phyloP scores from a whole-genome alignment of 2,888 invertebrate species.

The Mycogona germanica region DNA sequence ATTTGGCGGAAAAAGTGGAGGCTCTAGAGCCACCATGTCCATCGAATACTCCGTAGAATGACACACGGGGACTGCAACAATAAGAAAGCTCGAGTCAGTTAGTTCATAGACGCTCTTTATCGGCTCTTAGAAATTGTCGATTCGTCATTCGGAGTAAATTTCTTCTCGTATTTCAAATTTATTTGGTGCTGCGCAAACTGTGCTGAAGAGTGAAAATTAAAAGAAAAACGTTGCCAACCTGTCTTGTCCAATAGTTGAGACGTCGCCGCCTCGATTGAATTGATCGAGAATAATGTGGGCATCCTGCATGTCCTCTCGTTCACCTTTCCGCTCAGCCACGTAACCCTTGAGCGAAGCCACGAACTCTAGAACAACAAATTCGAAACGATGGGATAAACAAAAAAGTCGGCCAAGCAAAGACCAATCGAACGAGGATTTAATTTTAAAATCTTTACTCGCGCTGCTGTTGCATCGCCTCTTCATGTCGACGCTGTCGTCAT shows the following conservation, averaged over 20 bases:
- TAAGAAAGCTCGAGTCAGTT: not conserved
- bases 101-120: too few species aligned
- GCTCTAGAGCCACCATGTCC: slow-evolving; percentile 40
- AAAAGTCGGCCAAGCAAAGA: not conserved
- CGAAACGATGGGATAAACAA: slow-evolving; percentile 3
- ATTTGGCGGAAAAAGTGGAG: slow-evolving; percentile 35
- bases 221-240: too few species aligned
- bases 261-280: too few species aligned
- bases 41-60: slow-evolving; percentile 40
- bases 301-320: slow-evolving; percentile 42
- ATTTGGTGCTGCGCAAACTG: too few species aligned
- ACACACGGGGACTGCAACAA: slow-evolving; percentile 29
- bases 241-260: too few species aligned
- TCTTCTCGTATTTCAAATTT: too few species aligned
- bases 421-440: slow-evolving; percentile 5
- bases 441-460: not conserved
- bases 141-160: too few species aligned
- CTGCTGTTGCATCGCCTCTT: not conserved
- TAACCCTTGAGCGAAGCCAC: slow-evolving; percentile 26
- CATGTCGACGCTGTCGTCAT: not conserved
- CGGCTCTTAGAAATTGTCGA: too few species aligned
- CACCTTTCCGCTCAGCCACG: slow-evolving; percentile 32
- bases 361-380: slow-evolving; percentile 5
- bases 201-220: too few species aligned
- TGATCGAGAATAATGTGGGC: slow-evolving; percentile 35